A percentile compares a stretch with the other conserved stretches of the same genome.
Conservation (phyloP, 2,888 invertebrate species). For the Polydrusus pterygomalis region DNA sequence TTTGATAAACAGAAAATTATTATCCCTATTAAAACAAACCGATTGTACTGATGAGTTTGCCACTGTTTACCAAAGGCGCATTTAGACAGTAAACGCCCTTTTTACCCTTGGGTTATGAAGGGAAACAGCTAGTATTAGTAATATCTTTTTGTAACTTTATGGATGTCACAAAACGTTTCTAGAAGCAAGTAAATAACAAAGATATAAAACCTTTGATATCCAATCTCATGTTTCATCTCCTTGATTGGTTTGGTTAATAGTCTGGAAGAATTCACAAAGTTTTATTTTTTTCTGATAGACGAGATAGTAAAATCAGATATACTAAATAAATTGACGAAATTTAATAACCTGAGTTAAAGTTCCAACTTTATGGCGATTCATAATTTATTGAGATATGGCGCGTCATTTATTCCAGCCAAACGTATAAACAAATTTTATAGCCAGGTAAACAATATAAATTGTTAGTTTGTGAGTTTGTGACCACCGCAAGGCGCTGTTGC, state of each 20-base stretch:
- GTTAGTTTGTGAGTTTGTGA: no score
- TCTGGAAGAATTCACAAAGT: conserved; percentile 26
- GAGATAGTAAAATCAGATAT: not conserved
- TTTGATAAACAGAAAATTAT: conserved; percentile 22
- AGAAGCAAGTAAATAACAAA: conserved; percentile 38
- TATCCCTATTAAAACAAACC: conserved; percentile 20
- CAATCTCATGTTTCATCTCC: conserved; percentile 43
- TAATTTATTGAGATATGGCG: conserved; percentile 10
- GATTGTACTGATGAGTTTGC: conserved; percentile 10
- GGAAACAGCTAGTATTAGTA: conserved; percentile 60
- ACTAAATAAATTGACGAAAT: conserved; percentile 18
- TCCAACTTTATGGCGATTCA: conserved; percentile 12
- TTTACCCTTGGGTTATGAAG: conserved; percentile 22
- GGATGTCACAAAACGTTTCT: conserved; percentile 52
- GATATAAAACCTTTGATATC: conserved; percentile 39
- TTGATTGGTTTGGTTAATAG: conserved; percentile 42
- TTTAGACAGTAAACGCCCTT: conserved; percentile 29
- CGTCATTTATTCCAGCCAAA: not conserved
- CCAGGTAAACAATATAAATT: no score
- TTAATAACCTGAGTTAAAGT: conserved; percentile 13
- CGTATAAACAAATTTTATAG: no score
- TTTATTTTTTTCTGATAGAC: conserved; percentile 28
- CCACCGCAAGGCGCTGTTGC: no score
- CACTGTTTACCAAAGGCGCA: conserved; percentile 29
- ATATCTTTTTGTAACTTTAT: conserved; percentile 63